A percentile compares a stretch with the other conserved stretches of the same genome.
Evolutionary conservation across 1,140 invertebrate species (phyloP).

Genomic region (Laupala kohalensis): DNA sequence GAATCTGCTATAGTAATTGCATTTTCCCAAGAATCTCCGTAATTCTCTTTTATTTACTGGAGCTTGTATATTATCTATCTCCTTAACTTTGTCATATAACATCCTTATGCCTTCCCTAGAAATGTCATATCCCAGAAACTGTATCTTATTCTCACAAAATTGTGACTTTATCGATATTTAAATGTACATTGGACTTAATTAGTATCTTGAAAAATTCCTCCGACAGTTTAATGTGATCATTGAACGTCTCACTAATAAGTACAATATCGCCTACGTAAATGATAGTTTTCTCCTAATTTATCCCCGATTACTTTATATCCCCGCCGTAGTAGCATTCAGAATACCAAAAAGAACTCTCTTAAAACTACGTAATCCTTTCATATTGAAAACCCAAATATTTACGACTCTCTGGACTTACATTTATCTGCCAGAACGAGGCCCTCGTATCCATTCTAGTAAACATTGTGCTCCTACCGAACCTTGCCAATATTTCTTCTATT

Average conservation of each 20-base stretch:
- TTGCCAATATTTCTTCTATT: too few relatives aligned
- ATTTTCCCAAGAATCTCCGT: neutral
- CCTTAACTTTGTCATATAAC: neutral
- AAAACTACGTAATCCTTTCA: too few relatives aligned
- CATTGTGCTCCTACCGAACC: too few relatives aligned
- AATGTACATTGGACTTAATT: neutral
- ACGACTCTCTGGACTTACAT: too few relatives aligned
- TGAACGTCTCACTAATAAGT: neutral
- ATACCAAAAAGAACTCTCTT: too few relatives aligned
- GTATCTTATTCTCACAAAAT: neutral
- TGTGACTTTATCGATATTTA: neutral
- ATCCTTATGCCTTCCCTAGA: neutral
- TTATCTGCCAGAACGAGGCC: too few relatives aligned
- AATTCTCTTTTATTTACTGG: neutral
- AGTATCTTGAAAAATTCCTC: neutral
- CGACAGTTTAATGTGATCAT: neutral
- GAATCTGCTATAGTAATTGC: neutral
- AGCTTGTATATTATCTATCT: neutral
- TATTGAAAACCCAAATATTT: too few relatives aligned
- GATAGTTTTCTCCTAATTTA: too few relatives aligned
- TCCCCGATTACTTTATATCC: too few relatives aligned
- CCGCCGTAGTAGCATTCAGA: too few relatives aligned
- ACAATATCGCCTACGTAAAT: neutral
- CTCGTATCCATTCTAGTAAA: too few relatives aligned
- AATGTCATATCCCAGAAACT: neutral